Conservation (phyloP, 2,797 vertebrate species). For the Danio aesculapii region DNA sequence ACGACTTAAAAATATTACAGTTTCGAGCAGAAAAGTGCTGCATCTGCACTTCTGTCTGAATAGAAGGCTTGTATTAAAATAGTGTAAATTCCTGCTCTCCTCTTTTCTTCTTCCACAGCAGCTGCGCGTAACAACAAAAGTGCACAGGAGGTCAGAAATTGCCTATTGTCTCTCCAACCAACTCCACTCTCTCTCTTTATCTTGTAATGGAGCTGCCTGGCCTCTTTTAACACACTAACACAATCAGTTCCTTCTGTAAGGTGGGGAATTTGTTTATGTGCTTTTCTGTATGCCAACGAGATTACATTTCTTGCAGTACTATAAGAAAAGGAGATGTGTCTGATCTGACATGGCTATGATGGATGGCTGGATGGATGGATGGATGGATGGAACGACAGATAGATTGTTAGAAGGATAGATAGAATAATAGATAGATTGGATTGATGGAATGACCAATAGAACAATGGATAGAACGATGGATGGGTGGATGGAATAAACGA, state of each 20-base stretch:
- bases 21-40: slow-evolving; percentile 73
- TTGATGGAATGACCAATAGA: too few species aligned
- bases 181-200: background rate
- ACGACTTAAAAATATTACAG: slow-evolving; percentile 64
- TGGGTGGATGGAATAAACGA: too few species aligned
- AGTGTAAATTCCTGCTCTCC: slow-evolving; percentile 77
- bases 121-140: slow-evolving; percentile 75
- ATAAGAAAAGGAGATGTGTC: slow-evolving; percentile 55
- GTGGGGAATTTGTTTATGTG: slow-evolving; percentile 61
- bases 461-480: too few species aligned
- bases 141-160: slow-evolving; percentile 71
- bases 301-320: slow-evolving; percentile 69
- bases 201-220: slow-evolving; percentile 58
- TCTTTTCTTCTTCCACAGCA: slow-evolving; percentile 71
- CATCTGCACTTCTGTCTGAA: slow-evolving; percentile 72
- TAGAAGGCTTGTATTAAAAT: slow-evolving; percentile 73
- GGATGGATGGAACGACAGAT: background rate
- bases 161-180: slow-evolving; percentile 20
- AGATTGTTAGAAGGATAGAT: background rate
- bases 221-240: slow-evolving; percentile 85
- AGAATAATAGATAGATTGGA: background rate
- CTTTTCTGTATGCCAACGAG: slow-evolving; percentile 70
- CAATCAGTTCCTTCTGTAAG: slow-evolving; percentile 76
- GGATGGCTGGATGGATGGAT: slow-evolving; percentile 4
- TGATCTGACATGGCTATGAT: background rate